Conservation (phyloP, 2,888 invertebrate species). For the Harmothoe impar region DNA sequence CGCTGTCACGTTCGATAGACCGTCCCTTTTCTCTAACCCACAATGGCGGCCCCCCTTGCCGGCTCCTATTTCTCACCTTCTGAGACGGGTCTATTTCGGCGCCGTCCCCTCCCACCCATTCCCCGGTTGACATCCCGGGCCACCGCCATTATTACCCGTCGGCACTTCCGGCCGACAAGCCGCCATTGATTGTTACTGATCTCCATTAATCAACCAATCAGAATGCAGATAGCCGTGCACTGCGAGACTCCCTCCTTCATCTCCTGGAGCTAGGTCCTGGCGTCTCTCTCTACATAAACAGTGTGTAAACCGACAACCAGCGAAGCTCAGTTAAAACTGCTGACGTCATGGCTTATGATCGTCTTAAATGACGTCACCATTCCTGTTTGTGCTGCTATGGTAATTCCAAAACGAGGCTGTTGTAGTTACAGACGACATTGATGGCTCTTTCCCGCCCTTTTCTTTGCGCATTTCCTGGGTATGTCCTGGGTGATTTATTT, state of each 20-base stretch:
- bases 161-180: conserved; percentile 27
- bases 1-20: background rate
- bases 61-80: background rate
- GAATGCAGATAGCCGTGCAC: conserved; percentile 26
- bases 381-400: background rate
- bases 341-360: conserved; percentile 9
- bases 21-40: conserved; percentile 8
- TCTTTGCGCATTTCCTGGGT: background rate
- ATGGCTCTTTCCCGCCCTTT: background rate
- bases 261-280: background rate
- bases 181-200: conserved; percentile 45
- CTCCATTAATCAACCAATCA: conserved; percentile 42
- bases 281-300: background rate
- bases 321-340: background rate
- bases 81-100: background rate
- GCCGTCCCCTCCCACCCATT: background rate
- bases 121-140: background rate
- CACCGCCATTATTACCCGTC: conserved; percentile 27
- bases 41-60: background rate
- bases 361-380: background rate
- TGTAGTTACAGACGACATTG: background rate
- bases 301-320: background rate
- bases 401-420: background rate
- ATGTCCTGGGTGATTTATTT: background rate
- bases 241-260: conserved; percentile 29